Conservation (phyloP, 2,797 vertebrate species). For the Pteronotus mesoamericanus region DNA sequence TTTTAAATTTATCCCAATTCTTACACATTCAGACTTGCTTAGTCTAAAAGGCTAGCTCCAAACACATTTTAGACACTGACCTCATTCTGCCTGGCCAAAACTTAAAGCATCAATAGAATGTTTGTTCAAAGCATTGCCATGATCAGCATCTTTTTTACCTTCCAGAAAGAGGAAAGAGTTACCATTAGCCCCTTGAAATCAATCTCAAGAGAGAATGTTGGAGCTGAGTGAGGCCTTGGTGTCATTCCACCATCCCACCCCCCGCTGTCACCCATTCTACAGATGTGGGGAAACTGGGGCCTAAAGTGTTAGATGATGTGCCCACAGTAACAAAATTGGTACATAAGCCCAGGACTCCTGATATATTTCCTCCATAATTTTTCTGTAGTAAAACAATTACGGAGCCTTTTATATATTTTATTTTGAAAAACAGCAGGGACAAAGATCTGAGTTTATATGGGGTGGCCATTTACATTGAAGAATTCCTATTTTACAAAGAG, state of each 20-base stretch:
- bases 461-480: background rate
- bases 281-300: background rate
- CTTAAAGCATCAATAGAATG: rapidly evolving
- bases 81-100: background rate
- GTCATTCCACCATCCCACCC: background rate
- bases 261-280: background rate
- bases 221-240: background rate
- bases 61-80: background rate
- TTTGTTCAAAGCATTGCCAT: rapidly evolving
- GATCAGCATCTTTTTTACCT: background rate
- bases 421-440: background rate
- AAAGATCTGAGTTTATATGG: background rate
- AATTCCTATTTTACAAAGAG: background rate
- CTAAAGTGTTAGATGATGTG: background rate
- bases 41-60: background rate
- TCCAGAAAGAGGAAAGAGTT: background rate
- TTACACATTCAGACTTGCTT: background rate
- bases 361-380: background rate
- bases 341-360: background rate
- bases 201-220: background rate
- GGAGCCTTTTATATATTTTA: background rate
- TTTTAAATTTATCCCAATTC: background rate
- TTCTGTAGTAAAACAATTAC: background rate
- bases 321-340: background rate
- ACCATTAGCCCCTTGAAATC: background rate